These are phyloP conservation scores for Lasioglossum calceatum DNA, from an alignment of 2,888 invertebrate genomes.

Conservation along the genomic window DNA sequence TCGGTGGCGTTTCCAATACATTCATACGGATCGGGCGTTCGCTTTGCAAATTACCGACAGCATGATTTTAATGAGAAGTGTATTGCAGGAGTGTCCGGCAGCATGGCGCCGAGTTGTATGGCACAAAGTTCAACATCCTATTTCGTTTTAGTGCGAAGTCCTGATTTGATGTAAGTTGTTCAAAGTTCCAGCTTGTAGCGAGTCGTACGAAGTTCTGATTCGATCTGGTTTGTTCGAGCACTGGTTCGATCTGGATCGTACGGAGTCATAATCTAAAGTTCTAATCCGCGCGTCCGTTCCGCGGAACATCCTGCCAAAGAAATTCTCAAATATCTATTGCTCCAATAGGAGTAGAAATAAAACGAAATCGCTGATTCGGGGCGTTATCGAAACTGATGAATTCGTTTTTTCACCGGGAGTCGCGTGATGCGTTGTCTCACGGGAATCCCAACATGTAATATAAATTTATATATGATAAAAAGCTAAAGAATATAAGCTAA, in stretches of 20 bases:
- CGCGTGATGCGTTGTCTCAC: not conserved
- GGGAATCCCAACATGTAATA: no score
- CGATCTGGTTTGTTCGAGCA: conserved; percentile 10
- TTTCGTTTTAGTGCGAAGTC: conserved; percentile 15
- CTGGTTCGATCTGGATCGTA: not conserved
- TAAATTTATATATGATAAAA: no score
- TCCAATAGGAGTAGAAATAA: not conserved
- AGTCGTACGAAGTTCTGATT: conserved; percentile 2
- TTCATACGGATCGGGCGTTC: not conserved
- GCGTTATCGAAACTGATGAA: not conserved
- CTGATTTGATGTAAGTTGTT: conserved; percentile 18
- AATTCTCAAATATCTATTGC: not conserved
- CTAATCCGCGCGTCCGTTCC: not conserved
- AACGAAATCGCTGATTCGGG: no score
- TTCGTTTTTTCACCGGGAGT: not conserved
- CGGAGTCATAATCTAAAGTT: not conserved
- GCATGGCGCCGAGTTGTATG: not conserved
- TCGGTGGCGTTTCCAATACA: not conserved
- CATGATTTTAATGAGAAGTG: not conserved
- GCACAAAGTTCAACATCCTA: conserved; percentile 7
- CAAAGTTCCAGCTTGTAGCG: conserved; percentile 1
- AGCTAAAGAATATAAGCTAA: no score
- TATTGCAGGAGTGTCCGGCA: not conserved
- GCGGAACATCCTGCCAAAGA: not conserved
- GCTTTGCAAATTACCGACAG: not conserved